phyloP scores from a whole-genome alignment of 2,888 invertebrate species.

The Steinernema hermaphroditum region DNA sequence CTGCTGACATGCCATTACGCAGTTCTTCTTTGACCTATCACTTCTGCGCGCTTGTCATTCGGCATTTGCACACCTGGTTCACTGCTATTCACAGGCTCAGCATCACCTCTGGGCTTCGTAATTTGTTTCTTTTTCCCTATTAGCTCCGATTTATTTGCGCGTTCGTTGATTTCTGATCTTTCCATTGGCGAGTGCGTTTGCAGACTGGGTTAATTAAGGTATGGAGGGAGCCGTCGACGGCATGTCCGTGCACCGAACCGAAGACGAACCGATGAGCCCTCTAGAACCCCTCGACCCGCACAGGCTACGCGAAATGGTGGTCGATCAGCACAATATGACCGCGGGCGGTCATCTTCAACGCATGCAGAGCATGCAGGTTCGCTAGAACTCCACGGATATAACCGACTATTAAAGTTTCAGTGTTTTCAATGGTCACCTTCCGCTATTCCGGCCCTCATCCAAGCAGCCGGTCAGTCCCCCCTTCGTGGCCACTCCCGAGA shows the following conservation, averaged over 20 bases:
- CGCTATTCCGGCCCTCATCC: conserved; percentile 1
- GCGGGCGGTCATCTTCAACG: conserved; percentile 20
- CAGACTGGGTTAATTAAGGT: conserved; percentile 28
- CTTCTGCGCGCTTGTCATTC: no score
- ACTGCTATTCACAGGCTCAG: no score
- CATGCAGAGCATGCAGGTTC: conserved; percentile 29
- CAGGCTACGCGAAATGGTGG: conserved; percentile 43
- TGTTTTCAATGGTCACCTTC: conserved; percentile 23
- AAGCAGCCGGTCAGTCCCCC: conserved; percentile 1
- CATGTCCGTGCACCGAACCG: conserved; percentile 23
- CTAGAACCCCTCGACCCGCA: conserved; percentile 45
- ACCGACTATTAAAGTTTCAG: neutral
- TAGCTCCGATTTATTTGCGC: no score
- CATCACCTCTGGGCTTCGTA: no score
- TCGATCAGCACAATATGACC: conserved; percentile 41
- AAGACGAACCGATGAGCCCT: conserved; percentile 39
- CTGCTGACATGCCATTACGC: no score
- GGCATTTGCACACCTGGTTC: no score
- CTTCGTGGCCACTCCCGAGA: neutral
- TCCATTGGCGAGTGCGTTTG: neutral
- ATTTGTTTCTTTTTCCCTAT: no score
- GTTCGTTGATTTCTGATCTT: no score
- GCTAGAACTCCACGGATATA: no score
- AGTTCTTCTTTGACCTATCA: no score
- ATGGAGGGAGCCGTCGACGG: conserved; percentile 31